Evolutionary conservation across 1,140 invertebrate species (phyloP).

Genomic region (Rhynchophorus ferrugineus): DNA sequence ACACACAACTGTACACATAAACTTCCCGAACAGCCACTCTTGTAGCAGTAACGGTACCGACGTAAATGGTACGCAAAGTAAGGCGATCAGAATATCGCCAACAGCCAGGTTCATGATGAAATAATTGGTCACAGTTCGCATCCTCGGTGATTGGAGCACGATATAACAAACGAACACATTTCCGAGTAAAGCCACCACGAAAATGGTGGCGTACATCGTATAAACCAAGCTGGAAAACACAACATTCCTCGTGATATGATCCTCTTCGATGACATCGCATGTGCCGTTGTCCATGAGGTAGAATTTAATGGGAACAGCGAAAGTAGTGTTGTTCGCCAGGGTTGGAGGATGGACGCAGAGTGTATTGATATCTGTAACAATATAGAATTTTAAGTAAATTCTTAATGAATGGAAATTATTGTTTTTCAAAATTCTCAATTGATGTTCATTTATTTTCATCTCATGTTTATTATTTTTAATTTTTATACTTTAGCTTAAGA

Average conservation of each 20-base stretch:
- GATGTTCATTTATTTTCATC: no score
- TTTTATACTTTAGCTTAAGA: no score
- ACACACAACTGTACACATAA: slow-evolving; percentile 69
- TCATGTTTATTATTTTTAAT: no score
- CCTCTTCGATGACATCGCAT: slow-evolving; percentile 8
- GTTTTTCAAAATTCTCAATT: no score
- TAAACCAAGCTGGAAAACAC: slow-evolving; percentile 47
- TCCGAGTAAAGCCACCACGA: slow-evolving; percentile 65
- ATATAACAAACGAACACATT: slow-evolving; percentile 79
- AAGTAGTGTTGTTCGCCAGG: background rate
- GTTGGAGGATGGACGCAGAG: no score
- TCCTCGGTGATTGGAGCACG: slow-evolving; percentile 65
- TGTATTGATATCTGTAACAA: no score
- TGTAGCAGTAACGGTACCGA: slow-evolving; percentile 66
- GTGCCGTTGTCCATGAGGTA: slow-evolving; percentile 6
- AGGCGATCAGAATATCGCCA: slow-evolving; percentile 75
- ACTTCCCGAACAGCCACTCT: slow-evolving; percentile 76
- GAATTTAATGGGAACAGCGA: no score
- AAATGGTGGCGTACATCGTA: slow-evolving; percentile 65
- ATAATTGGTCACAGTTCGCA: slow-evolving; percentile 82
- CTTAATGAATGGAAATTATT: no score
- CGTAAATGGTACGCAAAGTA: slow-evolving; percentile 82
- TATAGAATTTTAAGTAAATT: no score
- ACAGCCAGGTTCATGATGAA: slow-evolving; percentile 81
- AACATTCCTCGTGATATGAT: slow-evolving; percentile 10